phyloP scores from a whole-genome alignment of 2,113 vertebrate species.

The Colius striatus region DNA sequence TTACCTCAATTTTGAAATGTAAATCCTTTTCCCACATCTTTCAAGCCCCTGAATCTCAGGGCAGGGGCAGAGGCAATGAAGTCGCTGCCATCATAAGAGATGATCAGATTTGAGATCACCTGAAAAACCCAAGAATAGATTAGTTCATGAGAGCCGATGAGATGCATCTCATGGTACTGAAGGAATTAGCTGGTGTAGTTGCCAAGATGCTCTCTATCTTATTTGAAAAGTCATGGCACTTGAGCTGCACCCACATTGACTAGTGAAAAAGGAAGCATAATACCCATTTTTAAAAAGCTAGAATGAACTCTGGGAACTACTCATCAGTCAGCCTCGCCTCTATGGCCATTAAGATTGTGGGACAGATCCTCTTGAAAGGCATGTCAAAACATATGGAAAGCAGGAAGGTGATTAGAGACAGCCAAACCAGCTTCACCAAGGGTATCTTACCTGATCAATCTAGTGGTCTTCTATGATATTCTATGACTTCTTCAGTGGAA shows the following conservation, averaged over 20 bases:
- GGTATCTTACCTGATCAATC: neutral
- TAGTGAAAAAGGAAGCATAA: neutral
- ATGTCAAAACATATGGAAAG: neutral
- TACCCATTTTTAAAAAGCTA: neutral
- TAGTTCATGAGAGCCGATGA: neutral
- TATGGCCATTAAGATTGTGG: neutral
- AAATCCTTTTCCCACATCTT: neutral
- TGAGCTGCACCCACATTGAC: accelerated
- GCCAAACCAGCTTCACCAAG: neutral
- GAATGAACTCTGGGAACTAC: neutral
- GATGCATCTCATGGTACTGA: neutral
- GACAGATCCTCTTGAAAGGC: neutral
- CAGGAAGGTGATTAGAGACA: neutral
- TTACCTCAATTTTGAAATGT: neutral
- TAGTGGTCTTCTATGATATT: neutral
- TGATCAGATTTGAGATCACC: neutral
- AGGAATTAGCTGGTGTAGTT: neutral
- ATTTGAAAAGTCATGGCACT: neutral
- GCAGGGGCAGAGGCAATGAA: neutral
- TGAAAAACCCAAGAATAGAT: neutral
- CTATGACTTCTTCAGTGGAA: neutral
- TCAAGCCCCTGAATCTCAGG: neutral
- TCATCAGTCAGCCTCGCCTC: neutral
- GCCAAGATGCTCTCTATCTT: neutral
- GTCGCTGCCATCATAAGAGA: neutral